Conservation (phyloP, 2,888 invertebrate species). For the Steinernema carpocapsae region DNA sequence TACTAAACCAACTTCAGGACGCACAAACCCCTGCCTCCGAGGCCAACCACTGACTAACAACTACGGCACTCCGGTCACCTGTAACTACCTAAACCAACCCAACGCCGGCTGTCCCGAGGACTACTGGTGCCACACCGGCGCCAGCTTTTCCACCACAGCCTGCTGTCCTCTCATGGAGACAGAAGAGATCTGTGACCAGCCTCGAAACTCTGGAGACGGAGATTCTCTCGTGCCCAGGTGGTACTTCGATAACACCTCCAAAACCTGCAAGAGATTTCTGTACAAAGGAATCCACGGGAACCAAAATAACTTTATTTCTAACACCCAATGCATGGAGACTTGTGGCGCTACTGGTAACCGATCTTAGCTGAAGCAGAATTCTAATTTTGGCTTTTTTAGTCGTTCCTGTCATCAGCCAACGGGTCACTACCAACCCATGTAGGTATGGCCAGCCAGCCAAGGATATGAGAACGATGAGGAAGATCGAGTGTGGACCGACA, state of each 20-base stretch:
- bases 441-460: slow-evolving; percentile 56
- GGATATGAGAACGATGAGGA: slow-evolving; percentile 44
- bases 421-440: slow-evolving; percentile 59
- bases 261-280: slow-evolving; percentile 63
- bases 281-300: slow-evolving; percentile 67
- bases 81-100: slow-evolving; percentile 64
- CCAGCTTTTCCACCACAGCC: slow-evolving; percentile 62
- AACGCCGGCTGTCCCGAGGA: slow-evolving; percentile 66
- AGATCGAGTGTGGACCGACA: slow-evolving; percentile 37
- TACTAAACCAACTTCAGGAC: slow-evolving; percentile 44
- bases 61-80: slow-evolving; percentile 63
- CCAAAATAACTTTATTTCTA: slow-evolving; percentile 66
- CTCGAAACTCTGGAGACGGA: slow-evolving; percentile 60
- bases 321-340: slow-evolving; percentile 61
- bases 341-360: slow-evolving; percentile 43
- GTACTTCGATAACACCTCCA: slow-evolving; percentile 61
- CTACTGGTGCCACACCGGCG: slow-evolving; percentile 55
- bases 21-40: slow-evolving; percentile 62
- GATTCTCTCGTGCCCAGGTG: slow-evolving; percentile 65
- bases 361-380: background rate
- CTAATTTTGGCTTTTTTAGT: background rate
- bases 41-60: slow-evolving; percentile 62
- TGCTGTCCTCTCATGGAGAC: slow-evolving; percentile 57
- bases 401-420: background rate
- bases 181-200: slow-evolving; percentile 55